Percentiles rank a stretch among this genome's conserved stretches.
Evolutionary conservation across 2,888 invertebrate species (phyloP).

Genomic region (Ligdia adustata): DNA sequence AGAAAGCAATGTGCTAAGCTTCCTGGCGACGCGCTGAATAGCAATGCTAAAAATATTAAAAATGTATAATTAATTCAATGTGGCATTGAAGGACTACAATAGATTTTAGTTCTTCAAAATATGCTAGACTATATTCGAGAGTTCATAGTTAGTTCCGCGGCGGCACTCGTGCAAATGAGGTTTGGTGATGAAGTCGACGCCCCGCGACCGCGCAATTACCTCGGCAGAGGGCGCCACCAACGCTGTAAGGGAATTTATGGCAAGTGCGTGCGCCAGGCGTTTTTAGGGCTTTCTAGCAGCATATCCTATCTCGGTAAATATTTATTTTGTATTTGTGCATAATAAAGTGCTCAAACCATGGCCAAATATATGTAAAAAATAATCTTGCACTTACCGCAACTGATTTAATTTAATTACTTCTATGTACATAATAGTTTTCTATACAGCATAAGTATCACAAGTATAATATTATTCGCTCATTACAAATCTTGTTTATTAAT

Average conservation of each 20-base stretch:
- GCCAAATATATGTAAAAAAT: not conserved
- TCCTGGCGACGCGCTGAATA: no score
- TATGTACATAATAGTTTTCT: no score
- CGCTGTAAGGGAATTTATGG: constrained; percentile 57
- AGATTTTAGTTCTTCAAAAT: no score
- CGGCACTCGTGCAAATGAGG: constrained; percentile 61
- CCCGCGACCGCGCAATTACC: constrained; percentile 58
- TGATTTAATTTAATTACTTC: not conserved
- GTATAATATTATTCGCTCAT: no score
- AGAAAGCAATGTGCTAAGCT: no score
- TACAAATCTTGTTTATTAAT: no score
- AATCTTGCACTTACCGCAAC: not conserved
- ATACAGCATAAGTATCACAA: no score
- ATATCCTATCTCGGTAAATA: constrained; percentile 8
- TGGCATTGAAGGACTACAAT: no score
- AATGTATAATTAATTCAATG: no score
- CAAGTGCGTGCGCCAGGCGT: constrained; percentile 24
- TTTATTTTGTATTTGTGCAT: no score
- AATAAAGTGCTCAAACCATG: not conserved
- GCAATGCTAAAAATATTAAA: no score
- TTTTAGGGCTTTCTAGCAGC: constrained; percentile 17
- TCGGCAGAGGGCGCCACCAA: constrained; percentile 49
- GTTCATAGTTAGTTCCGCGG: constrained; percentile 41
- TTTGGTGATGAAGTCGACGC: constrained; percentile 57
- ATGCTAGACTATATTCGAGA: constrained; percentile 42